phyloP scores from a whole-genome alignment of 2,113 vertebrate genomes.

The Elgaria multicarinata region DNA sequence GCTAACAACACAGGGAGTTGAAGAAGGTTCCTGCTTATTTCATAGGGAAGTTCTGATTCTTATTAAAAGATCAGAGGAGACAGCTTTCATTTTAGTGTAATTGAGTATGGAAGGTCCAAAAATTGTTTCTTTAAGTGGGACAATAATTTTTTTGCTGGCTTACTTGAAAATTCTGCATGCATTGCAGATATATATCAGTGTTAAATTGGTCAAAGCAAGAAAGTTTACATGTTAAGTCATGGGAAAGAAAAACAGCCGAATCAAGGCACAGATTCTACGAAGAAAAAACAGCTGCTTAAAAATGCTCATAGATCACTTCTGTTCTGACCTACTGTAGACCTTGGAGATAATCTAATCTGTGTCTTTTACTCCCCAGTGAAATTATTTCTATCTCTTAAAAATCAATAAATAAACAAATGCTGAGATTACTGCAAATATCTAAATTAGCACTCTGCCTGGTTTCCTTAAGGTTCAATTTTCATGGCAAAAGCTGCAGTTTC shows the following conservation, averaged over 20 bases:
- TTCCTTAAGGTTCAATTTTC: not conserved
- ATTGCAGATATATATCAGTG: constrained; percentile 32
- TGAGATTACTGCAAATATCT: not conserved
- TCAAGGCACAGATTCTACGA: not conserved
- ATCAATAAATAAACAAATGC: constrained; percentile 5
- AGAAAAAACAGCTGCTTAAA: constrained; percentile 16
- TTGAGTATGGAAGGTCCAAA: not conserved
- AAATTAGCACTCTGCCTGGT: not conserved
- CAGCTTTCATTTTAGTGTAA: not conserved
- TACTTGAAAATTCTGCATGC: constrained; percentile 24
- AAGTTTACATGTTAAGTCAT: constrained; percentile 18
- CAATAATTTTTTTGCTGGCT: constrained; percentile 22
- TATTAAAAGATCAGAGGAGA: not conserved
- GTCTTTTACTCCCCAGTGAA: not conserved
- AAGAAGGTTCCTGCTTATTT: not conserved
- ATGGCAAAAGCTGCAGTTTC: not conserved
- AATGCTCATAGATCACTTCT: not conserved
- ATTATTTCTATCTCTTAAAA: constrained; percentile 1
- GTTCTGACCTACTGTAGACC: constrained; percentile 7
- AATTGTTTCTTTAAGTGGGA: constrained; percentile 12
- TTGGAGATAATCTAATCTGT: constrained; percentile 13
- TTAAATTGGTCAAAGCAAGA: constrained; percentile 21
- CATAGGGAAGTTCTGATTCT: not conserved
- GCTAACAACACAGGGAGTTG: not conserved
- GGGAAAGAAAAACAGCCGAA: constrained; percentile 14